Conservation (phyloP, 1,140 invertebrate species). For the Drosophila leontia region DNA sequence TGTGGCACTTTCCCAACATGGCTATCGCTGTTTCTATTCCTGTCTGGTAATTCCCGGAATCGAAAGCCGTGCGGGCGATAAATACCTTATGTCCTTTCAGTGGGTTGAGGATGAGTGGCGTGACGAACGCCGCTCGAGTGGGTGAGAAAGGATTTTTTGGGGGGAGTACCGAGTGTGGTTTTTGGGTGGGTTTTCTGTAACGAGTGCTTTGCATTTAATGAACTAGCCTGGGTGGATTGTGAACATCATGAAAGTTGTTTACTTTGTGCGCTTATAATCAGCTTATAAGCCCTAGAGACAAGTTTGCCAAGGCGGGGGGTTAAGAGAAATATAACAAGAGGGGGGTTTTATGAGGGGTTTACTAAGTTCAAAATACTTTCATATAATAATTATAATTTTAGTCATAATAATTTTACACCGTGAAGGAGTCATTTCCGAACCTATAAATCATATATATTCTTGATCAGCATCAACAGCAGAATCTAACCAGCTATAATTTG, state of each 20-base stretch:
- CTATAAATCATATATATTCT: not conserved
- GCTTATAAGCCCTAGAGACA: conserved; percentile 6
- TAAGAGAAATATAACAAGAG: not conserved
- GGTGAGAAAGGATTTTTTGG: conserved; percentile 43
- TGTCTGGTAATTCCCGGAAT: conserved; percentile 28
- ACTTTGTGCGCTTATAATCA: not conserved
- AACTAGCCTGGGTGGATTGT: conserved; percentile 3
- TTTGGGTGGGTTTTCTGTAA: not conserved
- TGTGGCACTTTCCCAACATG: conserved; percentile 13
- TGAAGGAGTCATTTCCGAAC: not conserved
- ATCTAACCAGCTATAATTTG: not conserved
- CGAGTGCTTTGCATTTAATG: conserved; percentile 32
- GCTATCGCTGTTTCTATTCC: not conserved
- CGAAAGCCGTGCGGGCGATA: conserved; percentile 55
- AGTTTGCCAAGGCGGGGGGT: not conserved
- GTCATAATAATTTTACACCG: not conserved
- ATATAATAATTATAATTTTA: too few relatives aligned
- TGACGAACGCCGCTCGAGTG: conserved; percentile 52
- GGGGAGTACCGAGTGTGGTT: not conserved
- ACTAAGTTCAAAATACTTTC: not conserved
- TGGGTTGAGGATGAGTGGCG: conserved; percentile 27
- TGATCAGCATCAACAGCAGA: not conserved
- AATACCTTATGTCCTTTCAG: conserved; percentile 12
- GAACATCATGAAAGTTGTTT: conserved; percentile 1
- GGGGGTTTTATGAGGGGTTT: not conserved